Evolutionary conservation across 2,113 vertebrate species (phyloP).

Genomic region (Helogale parvula): DNA sequence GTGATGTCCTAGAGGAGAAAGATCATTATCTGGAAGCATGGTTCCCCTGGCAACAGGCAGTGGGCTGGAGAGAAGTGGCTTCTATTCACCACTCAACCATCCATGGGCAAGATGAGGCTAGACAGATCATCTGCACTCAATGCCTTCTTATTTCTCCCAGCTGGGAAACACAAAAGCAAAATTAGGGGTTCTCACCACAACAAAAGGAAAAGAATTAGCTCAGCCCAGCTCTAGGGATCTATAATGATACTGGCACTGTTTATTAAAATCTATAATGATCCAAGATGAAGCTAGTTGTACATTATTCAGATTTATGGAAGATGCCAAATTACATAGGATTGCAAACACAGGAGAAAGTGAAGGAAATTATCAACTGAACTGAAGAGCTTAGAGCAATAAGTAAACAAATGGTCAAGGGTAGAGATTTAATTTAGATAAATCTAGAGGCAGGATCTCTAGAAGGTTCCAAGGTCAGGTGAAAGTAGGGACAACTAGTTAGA

Average conservation of each 20-base stretch:
- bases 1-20: neutral
- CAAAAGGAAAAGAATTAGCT: neutral
- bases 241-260: neutral
- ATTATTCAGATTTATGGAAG: conserved; percentile 21
- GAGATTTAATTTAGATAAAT: conserved; percentile 71
- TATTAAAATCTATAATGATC: conserved; percentile 29
- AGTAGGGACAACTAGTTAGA: neutral
- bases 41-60: neutral
- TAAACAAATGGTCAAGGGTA: conserved; percentile 43
- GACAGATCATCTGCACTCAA: neutral
- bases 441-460: neutral
- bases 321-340: neutral
- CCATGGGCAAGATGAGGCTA: neutral
- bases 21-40: neutral
- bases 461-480: neutral
- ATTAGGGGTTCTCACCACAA: neutral
- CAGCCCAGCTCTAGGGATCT: neutral
- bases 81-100: neutral
- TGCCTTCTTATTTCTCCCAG: neutral
- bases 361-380: conserved; percentile 8
- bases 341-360: neutral
- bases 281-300: neutral
- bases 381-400: neutral
- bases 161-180: neutral
- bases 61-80: neutral